phyloP scores from a whole-genome alignment of 2,888 invertebrate species.

The Polymixis lichenea region DNA sequence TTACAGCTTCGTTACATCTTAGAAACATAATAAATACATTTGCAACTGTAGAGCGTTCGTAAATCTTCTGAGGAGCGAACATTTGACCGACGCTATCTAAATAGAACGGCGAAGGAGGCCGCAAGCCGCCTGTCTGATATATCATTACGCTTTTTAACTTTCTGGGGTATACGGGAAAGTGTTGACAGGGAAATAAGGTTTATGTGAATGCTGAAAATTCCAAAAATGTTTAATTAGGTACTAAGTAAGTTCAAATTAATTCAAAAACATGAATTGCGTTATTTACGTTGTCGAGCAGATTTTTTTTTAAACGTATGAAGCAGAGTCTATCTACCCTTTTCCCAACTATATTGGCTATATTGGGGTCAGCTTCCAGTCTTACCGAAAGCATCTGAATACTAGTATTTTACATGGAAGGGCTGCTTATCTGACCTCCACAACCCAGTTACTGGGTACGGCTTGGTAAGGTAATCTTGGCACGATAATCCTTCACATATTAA shows the following conservation, averaged over 20 bases:
- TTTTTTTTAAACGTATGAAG: too few relatives aligned
- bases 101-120: constrained; percentile 53
- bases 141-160: constrained; percentile 38
- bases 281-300: too few relatives aligned
- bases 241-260: too few relatives aligned
- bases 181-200: background rate
- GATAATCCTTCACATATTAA: too few relatives aligned
- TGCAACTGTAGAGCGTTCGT: constrained; percentile 35
- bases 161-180: constrained; percentile 10
- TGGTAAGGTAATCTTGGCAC: too few relatives aligned
- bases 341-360: background rate
- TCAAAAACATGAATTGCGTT: too few relatives aligned
- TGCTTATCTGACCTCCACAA: background rate
- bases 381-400: background rate
- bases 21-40: constrained; percentile 41
- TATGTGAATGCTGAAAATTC: background rate
- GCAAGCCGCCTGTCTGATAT: constrained; percentile 20
- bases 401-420: background rate
- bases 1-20: constrained; percentile 9
- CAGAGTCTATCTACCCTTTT: too few relatives aligned
- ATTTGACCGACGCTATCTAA: constrained; percentile 62
- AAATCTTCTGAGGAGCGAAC: constrained; percentile 48
- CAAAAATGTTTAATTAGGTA: background rate
- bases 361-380: background rate
- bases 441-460: background rate